These are phyloP conservation scores for Geophilus truncorum DNA, from an alignment of 2,888 invertebrate genomes.

Conservation along the genomic window DNA sequence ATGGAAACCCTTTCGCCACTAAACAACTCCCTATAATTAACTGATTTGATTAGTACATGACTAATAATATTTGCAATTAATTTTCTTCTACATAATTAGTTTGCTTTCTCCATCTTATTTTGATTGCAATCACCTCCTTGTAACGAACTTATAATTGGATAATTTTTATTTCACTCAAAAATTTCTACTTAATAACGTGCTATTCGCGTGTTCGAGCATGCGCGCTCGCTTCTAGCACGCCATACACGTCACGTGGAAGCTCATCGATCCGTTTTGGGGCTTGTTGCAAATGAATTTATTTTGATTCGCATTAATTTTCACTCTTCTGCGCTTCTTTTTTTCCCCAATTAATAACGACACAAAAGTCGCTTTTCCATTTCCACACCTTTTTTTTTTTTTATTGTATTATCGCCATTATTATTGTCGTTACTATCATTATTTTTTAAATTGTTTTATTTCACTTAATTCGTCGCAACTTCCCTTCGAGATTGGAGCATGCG, in stretches of 20 bases:
- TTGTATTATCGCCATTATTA: neutral
- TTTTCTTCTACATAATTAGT: constrained; percentile 15
- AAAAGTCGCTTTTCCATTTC: neutral
- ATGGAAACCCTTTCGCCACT: neutral
- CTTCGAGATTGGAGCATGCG: neutral
- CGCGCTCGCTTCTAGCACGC: neutral
- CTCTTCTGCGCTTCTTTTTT: neutral
- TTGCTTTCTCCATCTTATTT: neutral
- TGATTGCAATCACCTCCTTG: constrained; percentile 11
- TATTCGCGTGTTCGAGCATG: neutral
- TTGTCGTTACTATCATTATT: too few species aligned
- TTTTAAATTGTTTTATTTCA: neutral
- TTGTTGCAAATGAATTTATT: neutral
- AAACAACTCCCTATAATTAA: neutral
- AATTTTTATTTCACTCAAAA: neutral
- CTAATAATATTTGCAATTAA: constrained; percentile 24
- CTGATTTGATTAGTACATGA: neutral
- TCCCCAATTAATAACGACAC: neutral
- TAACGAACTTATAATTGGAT: neutral
- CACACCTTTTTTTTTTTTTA: neutral
- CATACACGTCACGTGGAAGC: neutral
- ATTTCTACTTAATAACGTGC: neutral
- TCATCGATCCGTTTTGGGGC: neutral
- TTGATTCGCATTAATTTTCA: neutral
- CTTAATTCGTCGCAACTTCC: neutral